Evolutionary conservation across 2,888 invertebrate genomes (phyloP).

Genomic region (Griposia aprilina): DNA sequence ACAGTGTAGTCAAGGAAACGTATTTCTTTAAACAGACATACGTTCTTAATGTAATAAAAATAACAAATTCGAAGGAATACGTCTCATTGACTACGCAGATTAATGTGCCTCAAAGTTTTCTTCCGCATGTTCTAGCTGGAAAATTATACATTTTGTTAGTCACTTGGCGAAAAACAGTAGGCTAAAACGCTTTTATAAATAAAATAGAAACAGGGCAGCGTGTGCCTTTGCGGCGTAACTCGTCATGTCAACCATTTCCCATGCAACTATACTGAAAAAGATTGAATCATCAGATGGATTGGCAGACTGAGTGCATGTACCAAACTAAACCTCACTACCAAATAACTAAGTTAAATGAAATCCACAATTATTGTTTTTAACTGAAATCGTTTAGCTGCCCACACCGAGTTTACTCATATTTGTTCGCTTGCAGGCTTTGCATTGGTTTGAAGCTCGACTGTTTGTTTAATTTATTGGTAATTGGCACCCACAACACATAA

Average conservation of each 20-base stretch:
- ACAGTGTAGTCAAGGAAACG: too few species aligned
- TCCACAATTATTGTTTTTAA: background rate
- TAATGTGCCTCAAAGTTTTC: background rate
- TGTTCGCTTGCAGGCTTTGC: constrained; percentile 30
- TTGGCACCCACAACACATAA: constrained; percentile 45
- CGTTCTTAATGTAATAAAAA: background rate
- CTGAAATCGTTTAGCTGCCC: background rate
- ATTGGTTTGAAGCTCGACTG: constrained; percentile 26
- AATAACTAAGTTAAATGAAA: background rate
- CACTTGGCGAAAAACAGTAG: background rate
- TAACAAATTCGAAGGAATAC: background rate
- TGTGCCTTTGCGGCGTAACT: background rate
- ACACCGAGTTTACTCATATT: constrained; percentile 9
- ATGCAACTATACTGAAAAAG: background rate
- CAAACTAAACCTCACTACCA: background rate
- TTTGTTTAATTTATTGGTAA: constrained; percentile 55
- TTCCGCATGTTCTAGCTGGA: background rate
- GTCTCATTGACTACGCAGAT: background rate
- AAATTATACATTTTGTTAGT: background rate
- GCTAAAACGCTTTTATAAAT: background rate
- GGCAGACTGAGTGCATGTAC: background rate
- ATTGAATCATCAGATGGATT: background rate
- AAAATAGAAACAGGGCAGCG: background rate
- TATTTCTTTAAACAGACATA: too few species aligned
- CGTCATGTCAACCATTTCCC: background rate